Conservation (phyloP, 2,888 invertebrate genomes). For the Mimas tiliae region DNA sequence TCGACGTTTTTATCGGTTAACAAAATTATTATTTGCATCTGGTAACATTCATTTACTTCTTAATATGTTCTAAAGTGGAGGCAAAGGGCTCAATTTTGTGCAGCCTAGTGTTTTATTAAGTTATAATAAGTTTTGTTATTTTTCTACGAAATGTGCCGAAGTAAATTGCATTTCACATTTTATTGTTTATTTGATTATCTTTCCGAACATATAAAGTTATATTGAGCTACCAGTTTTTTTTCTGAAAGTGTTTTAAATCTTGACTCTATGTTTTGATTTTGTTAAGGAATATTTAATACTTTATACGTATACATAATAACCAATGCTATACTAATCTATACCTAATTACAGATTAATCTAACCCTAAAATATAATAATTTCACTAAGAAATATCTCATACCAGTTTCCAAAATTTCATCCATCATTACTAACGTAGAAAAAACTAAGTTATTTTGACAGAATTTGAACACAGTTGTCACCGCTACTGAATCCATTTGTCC, state of each 20-base stretch:
- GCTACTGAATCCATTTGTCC: conserved; percentile 43
- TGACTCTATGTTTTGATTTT: conserved; percentile 2
- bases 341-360: neutral
- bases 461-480: conserved; percentile 31
- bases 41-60: conserved; percentile 30
- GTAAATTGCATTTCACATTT: conserved; percentile 68
- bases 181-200: conserved; percentile 77
- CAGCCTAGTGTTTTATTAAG: conserved; percentile 20
- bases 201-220: conserved; percentile 43
- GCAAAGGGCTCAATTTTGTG: conserved; percentile 39
- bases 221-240: conserved; percentile 49
- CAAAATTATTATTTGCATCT: conserved; percentile 43
- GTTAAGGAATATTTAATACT: neutral
- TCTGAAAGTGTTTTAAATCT: conserved; percentile 29
- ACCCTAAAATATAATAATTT: neutral
- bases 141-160: conserved; percentile 57
- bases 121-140: conserved; percentile 31
- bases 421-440: conserved; percentile 25
- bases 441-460: conserved; percentile 43
- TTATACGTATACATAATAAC: too few relatives aligned
- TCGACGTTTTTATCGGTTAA: conserved; percentile 60
- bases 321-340: too few relatives aligned
- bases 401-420: neutral
- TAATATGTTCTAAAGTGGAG: conserved; percentile 33
- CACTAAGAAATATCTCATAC: neutral